Evolutionary conservation across 1,140 invertebrate species (phyloP).

Genomic region (Ridgeia piscesae): DNA sequence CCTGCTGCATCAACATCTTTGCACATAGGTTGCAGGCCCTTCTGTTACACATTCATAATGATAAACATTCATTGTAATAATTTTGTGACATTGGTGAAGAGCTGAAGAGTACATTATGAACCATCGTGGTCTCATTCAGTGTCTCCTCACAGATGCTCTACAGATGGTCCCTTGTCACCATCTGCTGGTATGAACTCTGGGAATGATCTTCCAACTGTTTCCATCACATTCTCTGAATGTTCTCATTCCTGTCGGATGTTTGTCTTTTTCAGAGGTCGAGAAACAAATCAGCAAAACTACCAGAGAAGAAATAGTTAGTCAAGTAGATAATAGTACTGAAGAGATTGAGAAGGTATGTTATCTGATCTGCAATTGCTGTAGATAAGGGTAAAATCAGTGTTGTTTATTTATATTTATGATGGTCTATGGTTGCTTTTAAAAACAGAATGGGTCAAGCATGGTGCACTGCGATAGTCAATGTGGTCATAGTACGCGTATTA

Average conservation of each 20-base stretch:
- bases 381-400: not conserved
- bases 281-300: not conserved
- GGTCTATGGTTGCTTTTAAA: not conserved
- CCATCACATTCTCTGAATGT: not conserved
- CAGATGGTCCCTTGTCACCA: too few species aligned
- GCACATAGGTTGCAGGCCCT: too few species aligned
- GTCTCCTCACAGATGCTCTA: too few species aligned
- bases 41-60: too few species aligned
- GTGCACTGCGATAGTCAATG: too few species aligned
- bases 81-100: too few species aligned
- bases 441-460: not conserved
- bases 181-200: not conserved
- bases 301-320: not conserved
- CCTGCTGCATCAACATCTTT: too few species aligned
- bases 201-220: not conserved
- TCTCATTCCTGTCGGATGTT: not conserved
- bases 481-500: too few species aligned
- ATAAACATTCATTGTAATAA: too few species aligned
- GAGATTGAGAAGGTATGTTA: not conserved
- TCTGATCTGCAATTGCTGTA: not conserved
- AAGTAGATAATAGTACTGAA: not conserved
- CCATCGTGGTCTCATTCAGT: too few species aligned
- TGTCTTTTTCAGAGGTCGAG: not conserved
- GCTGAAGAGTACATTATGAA: too few species aligned
- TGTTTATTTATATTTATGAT: not conserved